Conservation (phyloP, 2,113 vertebrate genomes). For the Ginglymostoma cirratum region DNA sequence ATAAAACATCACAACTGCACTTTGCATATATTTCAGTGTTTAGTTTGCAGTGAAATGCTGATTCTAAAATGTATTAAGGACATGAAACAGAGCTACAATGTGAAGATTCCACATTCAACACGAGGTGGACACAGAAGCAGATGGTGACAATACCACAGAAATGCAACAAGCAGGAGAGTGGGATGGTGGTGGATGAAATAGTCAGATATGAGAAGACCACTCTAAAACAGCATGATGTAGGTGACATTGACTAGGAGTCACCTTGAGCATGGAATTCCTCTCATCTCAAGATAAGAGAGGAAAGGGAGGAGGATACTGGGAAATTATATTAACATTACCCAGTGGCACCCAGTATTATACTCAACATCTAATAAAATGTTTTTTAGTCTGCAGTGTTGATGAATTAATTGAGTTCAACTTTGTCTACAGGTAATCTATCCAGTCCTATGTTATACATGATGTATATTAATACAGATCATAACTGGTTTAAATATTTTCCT, state of each 20-base stretch:
- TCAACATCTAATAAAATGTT: neutral
- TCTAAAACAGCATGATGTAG: neutral
- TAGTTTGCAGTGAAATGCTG: neutral
- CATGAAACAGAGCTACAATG: neutral
- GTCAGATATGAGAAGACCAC: neutral
- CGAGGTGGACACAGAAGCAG: neutral
- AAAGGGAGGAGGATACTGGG: neutral
- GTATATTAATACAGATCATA: neutral
- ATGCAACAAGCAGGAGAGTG: neutral
- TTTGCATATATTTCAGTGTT: conserved; percentile 21
- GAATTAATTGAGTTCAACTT: neutral
- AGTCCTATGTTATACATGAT: neutral
- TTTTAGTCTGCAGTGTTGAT: neutral
- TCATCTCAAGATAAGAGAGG: neutral
- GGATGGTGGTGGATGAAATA: neutral
- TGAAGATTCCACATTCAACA: neutral
- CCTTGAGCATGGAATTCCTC: neutral
- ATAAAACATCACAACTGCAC: neutral
- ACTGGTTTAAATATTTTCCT: neutral
- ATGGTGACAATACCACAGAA: neutral
- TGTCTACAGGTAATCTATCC: neutral
- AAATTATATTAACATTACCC: neutral
- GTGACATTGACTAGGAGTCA: neutral
- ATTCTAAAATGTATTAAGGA: conserved; percentile 7
- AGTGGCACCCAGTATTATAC: neutral